Base-by-base conservation (phyloP, 2,797 vertebrate genomes). In the Thamnophis elegans region DNA sequence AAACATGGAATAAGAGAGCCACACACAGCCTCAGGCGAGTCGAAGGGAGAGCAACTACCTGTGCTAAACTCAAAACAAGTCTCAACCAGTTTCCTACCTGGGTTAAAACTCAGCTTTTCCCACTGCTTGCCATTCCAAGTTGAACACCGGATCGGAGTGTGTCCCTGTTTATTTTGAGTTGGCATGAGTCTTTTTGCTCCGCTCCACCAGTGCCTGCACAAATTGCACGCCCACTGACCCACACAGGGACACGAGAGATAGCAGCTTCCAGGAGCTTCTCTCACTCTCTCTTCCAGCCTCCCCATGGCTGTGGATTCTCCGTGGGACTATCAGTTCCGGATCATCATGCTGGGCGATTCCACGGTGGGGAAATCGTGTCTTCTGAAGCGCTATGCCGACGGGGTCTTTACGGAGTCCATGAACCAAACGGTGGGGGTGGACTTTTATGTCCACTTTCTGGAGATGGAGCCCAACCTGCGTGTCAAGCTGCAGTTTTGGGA, bases 401-500 rank as follows among this genome's bases (percentile, higher is more conserved):
- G 98, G 60, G 47, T 96, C 94, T 99, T 98, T 96, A 93, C 98
- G 90, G 98, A 98, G 0, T 92, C 97, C 73, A 94, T 98, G 93
- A 98, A 98, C 91, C 97, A 98, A 97, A 99, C 98, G 0, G 98
- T 99, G 53, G 98, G 98, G 1, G 98, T 99, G 88, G 98, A 98
- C 91, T 99, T 99, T 95, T 98, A 98, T 0, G 98, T 98, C 18
- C 98, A 98, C 95, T 98, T 98, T 28, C 96, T 98, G 97, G 98
- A 99, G 95, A 97, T 98, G 95, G 98, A 98, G 94, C 98, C 97
- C 0, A 98, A 98, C 2, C 96, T 98, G 85, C 94, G 95, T 20
- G 95, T 99, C 94, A 98, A 99, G 95, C 96, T 99, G 94, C 98
- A 99, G 96, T 98, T 99, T 96, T 97, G 98, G 98, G 98, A 98